phyloP scores from a whole-genome alignment of 2,113 vertebrate species.

The Scopus umbretta region DNA sequence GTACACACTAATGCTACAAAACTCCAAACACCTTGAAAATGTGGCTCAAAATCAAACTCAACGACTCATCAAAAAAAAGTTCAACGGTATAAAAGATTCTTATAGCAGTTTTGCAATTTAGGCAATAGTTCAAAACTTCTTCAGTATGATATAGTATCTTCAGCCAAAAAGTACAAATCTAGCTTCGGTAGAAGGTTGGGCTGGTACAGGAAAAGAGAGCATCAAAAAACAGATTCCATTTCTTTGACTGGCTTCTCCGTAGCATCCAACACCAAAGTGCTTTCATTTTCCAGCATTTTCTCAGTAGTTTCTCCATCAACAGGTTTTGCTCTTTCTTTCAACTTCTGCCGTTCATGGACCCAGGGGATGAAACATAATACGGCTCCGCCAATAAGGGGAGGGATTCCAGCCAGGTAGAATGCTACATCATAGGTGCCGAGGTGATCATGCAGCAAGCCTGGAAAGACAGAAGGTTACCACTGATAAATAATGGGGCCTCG shows the following conservation, averaged over 20 bases:
- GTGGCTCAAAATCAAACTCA: constrained; percentile 35
- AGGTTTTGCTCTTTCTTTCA: constrained; percentile 40
- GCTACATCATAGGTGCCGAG: constrained; percentile 84
- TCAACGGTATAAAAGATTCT: constrained; percentile 50
- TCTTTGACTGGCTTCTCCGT: constrained; percentile 65
- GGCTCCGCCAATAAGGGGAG: constrained; percentile 88
- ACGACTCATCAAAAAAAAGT: not conserved
- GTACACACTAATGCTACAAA: not conserved
- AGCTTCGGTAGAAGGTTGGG: constrained; percentile 30
- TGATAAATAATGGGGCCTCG: not conserved
- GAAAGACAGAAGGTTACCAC: not conserved
- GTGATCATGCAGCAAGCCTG: constrained; percentile 86
- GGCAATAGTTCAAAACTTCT: constrained; percentile 44
- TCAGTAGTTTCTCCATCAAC: constrained; percentile 64
- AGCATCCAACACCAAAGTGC: constrained; percentile 23
- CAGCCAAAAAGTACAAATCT: constrained; percentile 50
- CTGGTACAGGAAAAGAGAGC: not conserved
- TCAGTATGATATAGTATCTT: constrained; percentile 38
- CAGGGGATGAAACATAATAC: constrained; percentile 90
- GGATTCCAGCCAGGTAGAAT: constrained; percentile 94
- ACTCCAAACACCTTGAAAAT: constrained; percentile 9
- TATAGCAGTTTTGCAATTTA: constrained; percentile 4
- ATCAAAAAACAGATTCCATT: constrained; percentile 80
- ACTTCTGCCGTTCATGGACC: constrained; percentile 78
- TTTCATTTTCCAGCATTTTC: constrained; percentile 78